Base-by-base conservation (phyloP, 2,888 invertebrate genomes). In the Pseudolycoriella hygida region DNA sequence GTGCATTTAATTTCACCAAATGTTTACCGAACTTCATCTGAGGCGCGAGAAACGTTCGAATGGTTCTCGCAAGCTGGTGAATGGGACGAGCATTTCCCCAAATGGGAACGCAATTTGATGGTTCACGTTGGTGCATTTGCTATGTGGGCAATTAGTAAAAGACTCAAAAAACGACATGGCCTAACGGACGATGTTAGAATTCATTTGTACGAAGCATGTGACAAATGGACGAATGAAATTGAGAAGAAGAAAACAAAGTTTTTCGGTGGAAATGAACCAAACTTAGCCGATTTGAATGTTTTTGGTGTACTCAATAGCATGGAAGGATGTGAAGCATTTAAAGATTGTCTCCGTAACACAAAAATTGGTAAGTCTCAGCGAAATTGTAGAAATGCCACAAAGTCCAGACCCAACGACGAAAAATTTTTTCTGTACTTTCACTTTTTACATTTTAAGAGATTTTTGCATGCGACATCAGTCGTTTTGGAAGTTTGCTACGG, bases 1-100 rank as follows among this genome's bases (percentile, higher is more conserved):
- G 93, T 98, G 0, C 97, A 96, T 60, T 78, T 81, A 1, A 69
- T 98, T 31, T 96, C 97, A 0, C 98, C 98, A 0, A 98, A 98
- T 64, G 92, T 96, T 25, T 98, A 98, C 60, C 76, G 94, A 47
- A 87, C 87, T 0, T 64, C 74, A 1, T 66, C 68, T 1, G 97
- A 98, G 67, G 77, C 97, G 0, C 62, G 90, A 17, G 81, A 90
- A 60, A 86, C 97, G 0, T 97, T 98, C 64, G 76, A 79, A 52
- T 92, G 93, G 84, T 97, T 97, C 65, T 87, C 92, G 3, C 70
- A 85, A 53, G 84, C 81, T 10, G 97, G 96, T 0, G 81, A 86
- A 49, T 98, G 97, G 97, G 77, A 84, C 46, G 73, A 82, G 46
- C 75, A 84, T 53, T 97, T 97, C 60, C 81, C 89, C 0, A 58